Conservation (phyloP, 2,888 invertebrate species). For the Smittia aterrima region DNA sequence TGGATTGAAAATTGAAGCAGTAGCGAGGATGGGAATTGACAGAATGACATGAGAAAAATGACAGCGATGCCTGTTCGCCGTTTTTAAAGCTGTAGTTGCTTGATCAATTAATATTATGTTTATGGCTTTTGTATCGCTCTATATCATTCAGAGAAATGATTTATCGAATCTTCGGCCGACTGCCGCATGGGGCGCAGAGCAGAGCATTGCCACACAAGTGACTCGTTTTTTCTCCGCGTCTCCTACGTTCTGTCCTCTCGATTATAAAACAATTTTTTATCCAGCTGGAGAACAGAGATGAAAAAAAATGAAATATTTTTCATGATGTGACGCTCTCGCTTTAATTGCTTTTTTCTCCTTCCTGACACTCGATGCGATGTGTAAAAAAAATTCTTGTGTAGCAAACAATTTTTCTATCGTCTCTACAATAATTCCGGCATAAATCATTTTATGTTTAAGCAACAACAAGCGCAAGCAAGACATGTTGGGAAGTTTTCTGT, state of each 20-base stretch:
- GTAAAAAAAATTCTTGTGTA: not conserved
- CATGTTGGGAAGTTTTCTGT: not conserved
- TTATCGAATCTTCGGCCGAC: slow-evolving; percentile 18
- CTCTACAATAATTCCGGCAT: slow-evolving; percentile 24
- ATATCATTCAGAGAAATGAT: slow-evolving; percentile 25
- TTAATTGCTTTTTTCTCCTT: slow-evolving; percentile 6
- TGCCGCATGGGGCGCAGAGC: slow-evolving; percentile 11
- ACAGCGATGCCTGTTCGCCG: slow-evolving; percentile 21
- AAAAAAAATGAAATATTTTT: too few relatives aligned
- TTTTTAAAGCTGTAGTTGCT: slow-evolving; percentile 1
- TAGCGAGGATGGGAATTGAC: slow-evolving; percentile 12
- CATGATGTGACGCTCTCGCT: not conserved
- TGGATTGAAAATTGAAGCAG: not conserved
- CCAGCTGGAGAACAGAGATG: not conserved
- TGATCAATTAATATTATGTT: slow-evolving; percentile 31
- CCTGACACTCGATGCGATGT: not conserved
- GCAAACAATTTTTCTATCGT: not conserved
- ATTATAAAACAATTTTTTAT: slow-evolving; percentile 7
- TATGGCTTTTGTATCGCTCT: not conserved
- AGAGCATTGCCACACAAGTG: slow-evolving; percentile 6
- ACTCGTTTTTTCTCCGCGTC: not conserved
- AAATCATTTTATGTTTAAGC: slow-evolving; percentile 34
- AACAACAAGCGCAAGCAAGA: not conserved
- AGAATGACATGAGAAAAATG: slow-evolving; percentile 33
- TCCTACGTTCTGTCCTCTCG: not conserved